These are phyloP conservation scores for Crypturellus tataupa DNA, from an alignment of 2,797 vertebrate species.

Conservation along the genomic window DNA sequence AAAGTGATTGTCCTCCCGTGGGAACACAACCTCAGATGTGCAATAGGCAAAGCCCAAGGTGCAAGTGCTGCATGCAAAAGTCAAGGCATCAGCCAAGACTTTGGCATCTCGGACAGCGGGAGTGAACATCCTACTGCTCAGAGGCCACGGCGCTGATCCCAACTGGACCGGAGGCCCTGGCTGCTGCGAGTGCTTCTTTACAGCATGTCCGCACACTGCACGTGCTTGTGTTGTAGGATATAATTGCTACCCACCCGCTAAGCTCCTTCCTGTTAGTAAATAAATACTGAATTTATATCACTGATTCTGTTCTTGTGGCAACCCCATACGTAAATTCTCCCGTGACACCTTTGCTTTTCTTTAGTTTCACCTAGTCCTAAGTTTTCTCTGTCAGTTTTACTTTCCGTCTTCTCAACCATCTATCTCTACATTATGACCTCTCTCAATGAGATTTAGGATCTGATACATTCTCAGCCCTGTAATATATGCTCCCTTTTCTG, in stretches of 20 bases:
- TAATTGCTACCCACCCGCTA: neutral
- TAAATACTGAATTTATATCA: neutral
- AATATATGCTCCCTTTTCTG: neutral
- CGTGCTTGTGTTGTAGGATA: neutral
- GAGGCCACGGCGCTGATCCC: rapidly evolving
- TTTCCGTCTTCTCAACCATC: neutral
- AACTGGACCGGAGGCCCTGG: rapidly evolving
- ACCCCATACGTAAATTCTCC: neutral
- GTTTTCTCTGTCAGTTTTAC: neutral
- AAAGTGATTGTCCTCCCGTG: neutral
- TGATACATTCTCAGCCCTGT: neutral
- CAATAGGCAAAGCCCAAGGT: neutral
- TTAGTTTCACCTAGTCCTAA: neutral
- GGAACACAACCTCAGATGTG: neutral
- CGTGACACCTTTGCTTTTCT: neutral
- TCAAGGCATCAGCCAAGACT: neutral
- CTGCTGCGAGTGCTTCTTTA: rapidly evolving
- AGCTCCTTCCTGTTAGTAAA: neutral
- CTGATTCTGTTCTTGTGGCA: neutral
- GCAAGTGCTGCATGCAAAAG: neutral
- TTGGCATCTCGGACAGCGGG: rapidly evolving
- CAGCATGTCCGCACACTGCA: rapidly evolving
- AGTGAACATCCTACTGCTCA: neutral
- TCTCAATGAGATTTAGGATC: neutral
- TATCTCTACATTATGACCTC: neutral